Evolutionary conservation across 2,797 vertebrate genomes (phyloP).

Genomic region (Takifugu rubripes): DNA sequence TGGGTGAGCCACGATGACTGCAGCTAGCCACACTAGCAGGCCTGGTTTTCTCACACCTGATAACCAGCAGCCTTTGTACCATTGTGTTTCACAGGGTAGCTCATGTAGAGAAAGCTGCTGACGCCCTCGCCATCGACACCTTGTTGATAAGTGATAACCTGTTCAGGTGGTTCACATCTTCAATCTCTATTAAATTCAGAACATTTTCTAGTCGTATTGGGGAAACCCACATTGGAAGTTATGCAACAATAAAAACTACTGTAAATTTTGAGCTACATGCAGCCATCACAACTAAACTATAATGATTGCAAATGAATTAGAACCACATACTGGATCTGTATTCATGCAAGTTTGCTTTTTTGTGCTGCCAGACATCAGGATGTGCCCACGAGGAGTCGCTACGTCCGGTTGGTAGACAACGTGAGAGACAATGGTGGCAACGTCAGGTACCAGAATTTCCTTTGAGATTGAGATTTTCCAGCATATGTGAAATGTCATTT

Average conservation of each 20-base stretch:
- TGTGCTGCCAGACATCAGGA: slow-evolving; percentile 73
- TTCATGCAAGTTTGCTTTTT: background rate
- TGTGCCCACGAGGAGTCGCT: slow-evolving; percentile 74
- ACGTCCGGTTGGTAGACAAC: slow-evolving; percentile 86
- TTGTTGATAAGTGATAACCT: slow-evolving; percentile 85
- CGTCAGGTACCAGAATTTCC: slow-evolving; percentile 63
- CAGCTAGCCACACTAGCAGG: background rate
- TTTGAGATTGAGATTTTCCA: background rate
- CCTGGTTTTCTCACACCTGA: background rate
- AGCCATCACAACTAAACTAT: too few species aligned
- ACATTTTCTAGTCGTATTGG: background rate
- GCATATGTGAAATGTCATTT: background rate
- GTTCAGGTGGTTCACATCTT: slow-evolving; percentile 74
- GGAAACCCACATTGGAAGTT: background rate
- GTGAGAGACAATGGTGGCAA: slow-evolving; percentile 77
- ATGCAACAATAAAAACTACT: too few species aligned
- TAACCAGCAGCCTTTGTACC: slow-evolving; percentile 19
- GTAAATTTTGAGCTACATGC: too few species aligned
- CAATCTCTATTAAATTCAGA: slow-evolving; percentile 1
- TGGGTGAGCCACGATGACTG: slow-evolving; percentile 57
- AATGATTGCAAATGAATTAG: too few species aligned
- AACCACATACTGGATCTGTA: background rate
- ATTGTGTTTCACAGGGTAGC: slow-evolving; percentile 60
- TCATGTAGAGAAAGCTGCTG: slow-evolving; percentile 79
- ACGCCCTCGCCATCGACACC: slow-evolving; percentile 75